Evolutionary conservation across 2,113 vertebrate genomes (phyloP).

Genomic region (Forbesichthys agassizii): DNA sequence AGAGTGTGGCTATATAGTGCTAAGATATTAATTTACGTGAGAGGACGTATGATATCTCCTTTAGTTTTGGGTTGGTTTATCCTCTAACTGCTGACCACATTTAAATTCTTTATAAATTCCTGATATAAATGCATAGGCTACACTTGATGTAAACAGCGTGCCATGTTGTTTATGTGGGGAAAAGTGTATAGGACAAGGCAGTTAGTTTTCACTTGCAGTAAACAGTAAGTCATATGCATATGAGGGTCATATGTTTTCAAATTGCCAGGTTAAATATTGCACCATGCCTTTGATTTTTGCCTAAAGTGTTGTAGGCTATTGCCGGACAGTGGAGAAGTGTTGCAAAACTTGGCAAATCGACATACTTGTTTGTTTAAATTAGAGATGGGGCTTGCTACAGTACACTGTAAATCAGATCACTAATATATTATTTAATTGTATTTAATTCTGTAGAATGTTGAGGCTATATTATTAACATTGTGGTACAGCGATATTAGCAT

Average conservation of each 20-base stretch:
- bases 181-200: slow-evolving; percentile 14
- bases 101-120: too few relatives aligned
- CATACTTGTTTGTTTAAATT: slow-evolving; percentile 1
- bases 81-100: too few relatives aligned
- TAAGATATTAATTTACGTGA: too few relatives aligned
- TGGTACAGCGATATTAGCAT: too few relatives aligned
- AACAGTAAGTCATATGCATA: slow-evolving; percentile 69
- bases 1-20: too few relatives aligned
- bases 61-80: too few relatives aligned
- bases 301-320: slow-evolving; percentile 18
- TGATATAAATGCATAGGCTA: too few relatives aligned
- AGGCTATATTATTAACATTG: too few relatives aligned
- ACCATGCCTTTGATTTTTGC: slow-evolving; percentile 31
- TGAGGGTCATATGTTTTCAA: slow-evolving; percentile 69
- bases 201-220: slow-evolving; percentile 55
- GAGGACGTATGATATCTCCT: too few relatives aligned
- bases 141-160: not conserved
- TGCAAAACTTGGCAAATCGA: not conserved
- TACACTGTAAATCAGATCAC: too few relatives aligned
- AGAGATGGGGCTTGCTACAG: slow-evolving; percentile 3
- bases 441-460: too few relatives aligned
- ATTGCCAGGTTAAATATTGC: slow-evolving; percentile 40
- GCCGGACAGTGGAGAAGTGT: slow-evolving; percentile 6
- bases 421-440: too few relatives aligned
- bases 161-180: not conserved